These are phyloP conservation scores for Drosophila equinoxialis DNA, from an alignment of 1,140 invertebrate species.

Conservation along the genomic window DNA sequence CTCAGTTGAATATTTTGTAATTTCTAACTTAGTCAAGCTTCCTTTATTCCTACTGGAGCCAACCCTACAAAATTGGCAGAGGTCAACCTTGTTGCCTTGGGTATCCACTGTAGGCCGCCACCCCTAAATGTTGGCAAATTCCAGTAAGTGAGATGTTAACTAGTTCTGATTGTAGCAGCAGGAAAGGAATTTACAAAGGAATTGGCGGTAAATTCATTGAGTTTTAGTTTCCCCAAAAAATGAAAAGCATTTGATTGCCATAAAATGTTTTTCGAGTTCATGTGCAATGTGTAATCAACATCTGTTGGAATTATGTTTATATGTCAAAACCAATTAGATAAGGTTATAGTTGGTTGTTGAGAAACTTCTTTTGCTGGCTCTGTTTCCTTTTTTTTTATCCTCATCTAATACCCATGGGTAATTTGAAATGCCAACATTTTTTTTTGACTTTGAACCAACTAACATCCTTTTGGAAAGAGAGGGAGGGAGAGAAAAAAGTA, in stretches of 20 bases:
- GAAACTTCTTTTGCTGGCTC: constrained; percentile 2
- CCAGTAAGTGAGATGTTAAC: constrained; percentile 8
- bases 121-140: no score
- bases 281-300: neutral
- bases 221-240: neutral
- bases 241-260: neutral
- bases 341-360: constrained; percentile 8
- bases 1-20: no score
- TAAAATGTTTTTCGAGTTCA: neutral
- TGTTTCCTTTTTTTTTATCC: neutral
- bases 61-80: no score
- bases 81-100: no score
- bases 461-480: constrained; percentile 69
- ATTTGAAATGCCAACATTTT: constrained; percentile 76
- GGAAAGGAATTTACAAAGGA: constrained; percentile 1
- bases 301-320: constrained; percentile 7
- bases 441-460: constrained; percentile 47
- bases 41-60: no score
- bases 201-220: constrained; percentile 2
- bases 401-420: constrained; percentile 60
- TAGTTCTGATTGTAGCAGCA: neutral
- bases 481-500: constrained; percentile 46
- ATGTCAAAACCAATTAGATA: constrained; percentile 13
- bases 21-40: no score
- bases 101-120: no score